Percentiles rank a stretch among this genome's conserved stretches.
Evolutionary conservation across 1,140 invertebrate genomes (phyloP).

Genomic region (Macrocentrus cingulum): DNA sequence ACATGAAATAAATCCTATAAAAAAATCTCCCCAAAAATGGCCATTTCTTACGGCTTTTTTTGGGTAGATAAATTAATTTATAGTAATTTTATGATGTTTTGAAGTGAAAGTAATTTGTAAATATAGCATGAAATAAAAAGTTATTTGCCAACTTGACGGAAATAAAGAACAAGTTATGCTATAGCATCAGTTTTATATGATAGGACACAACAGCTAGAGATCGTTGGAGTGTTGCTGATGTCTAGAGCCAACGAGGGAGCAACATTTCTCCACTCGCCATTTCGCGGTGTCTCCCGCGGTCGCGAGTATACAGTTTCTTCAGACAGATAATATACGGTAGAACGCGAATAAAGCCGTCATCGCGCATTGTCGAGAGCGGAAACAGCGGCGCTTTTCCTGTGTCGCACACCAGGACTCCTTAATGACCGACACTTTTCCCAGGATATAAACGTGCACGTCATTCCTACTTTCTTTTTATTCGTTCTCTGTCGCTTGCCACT

Average conservation of each 20-base stretch:
- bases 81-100: too few species aligned
- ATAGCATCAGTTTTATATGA: too few species aligned
- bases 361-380: slow-evolving; percentile 16
- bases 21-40: too few species aligned
- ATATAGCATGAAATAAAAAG: too few species aligned
- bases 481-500: background rate
- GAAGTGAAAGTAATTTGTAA: too few species aligned
- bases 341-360: slow-evolving; percentile 18
- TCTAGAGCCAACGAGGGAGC: background rate
- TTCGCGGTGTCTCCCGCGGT: slow-evolving; percentile 5
- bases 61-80: too few species aligned
- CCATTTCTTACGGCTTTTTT: too few species aligned
- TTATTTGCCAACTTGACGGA: too few species aligned
- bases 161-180: too few species aligned
- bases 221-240: background rate
- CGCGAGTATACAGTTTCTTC: slow-evolving; percentile 9
- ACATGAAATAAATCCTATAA: too few species aligned
- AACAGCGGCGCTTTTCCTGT: too few species aligned
- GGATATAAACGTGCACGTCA: slow-evolving; percentile 25
- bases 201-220: slow-evolving; percentile 11
- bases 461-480: background rate
- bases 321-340: slow-evolving; percentile 17
- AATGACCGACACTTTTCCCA: slow-evolving; percentile 24
- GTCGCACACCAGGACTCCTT: slow-evolving; percentile 18
- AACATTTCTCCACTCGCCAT: slow-evolving; percentile 12